Percentiles rank a stretch among this genome's conserved stretches.
phyloP scores from a whole-genome alignment of 2,888 invertebrate genomes.

The Tachina fera region DNA sequence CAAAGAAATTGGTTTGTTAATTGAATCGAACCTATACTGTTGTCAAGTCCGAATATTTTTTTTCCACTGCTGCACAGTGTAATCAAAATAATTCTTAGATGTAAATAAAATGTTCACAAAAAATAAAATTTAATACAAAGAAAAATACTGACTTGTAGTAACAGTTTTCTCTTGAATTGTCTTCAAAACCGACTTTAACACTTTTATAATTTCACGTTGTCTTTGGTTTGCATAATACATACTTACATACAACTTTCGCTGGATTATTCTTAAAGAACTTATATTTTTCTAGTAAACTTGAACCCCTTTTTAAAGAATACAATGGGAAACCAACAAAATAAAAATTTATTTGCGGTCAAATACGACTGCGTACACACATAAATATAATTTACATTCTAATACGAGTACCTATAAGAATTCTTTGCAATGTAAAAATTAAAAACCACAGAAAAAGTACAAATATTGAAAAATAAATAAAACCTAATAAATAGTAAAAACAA shows the following conservation, averaged over 20 bases:
- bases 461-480: slow-evolving; percentile 17
- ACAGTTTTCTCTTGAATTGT: no score
- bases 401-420: slow-evolving; percentile 16
- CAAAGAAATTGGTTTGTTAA: no score
- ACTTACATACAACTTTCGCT: slow-evolving; percentile 2
- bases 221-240: background rate
- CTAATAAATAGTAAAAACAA: slow-evolving; percentile 39
- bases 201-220: background rate
- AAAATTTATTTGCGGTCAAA: slow-evolving; percentile 57
- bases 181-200: background rate
- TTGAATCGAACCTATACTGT: no score
- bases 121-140: no score
- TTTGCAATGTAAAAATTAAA: slow-evolving; percentile 21
- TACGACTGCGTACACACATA: slow-evolving; percentile 30
- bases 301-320: slow-evolving; percentile 10
- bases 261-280: background rate
- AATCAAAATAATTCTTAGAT: no score
- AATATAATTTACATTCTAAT: slow-evolving; percentile 2
- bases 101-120: no score
- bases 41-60: no score
- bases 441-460: slow-evolving; percentile 47
- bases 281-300: slow-evolving; percentile 7
- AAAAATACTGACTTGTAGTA: no score
- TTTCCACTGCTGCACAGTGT: no score
- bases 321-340: slow-evolving; percentile 32